Base-by-base conservation (phyloP, 2,888 invertebrate genomes). In the Chesias legatella region DNA sequence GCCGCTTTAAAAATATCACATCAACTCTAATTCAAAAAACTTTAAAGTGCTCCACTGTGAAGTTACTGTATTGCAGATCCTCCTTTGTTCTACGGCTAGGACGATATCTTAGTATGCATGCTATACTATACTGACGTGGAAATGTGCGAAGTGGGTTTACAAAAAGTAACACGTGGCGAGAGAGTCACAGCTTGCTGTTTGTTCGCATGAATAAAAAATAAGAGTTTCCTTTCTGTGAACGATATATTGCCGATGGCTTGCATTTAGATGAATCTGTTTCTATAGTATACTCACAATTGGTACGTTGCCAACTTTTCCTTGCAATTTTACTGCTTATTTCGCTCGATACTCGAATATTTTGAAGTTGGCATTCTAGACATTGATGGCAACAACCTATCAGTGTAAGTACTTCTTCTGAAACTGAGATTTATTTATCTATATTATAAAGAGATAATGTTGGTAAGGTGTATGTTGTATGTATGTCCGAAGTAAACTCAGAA, bases 301-400 rank as follows among this genome's bases (percentile, higher is more conserved):
- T 76, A 27, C 28, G 10, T 25, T 28, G 77, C 85, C 86, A 83
- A 77, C 67, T 76, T 82, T 79, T 76, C 74, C 75, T 67, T 79
- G 79, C 79, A 73, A 69, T 76, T 77, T 79, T 73, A 77, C 74
- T 65, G 70, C 60, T 58, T 47, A 57, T 60, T 53, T 61, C 61
- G 65, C 64, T 74, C 70, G 65, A 76, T 73, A 71, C 70, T 56
- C 58, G 61, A 70, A 73, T 68, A 67, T 73, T 79, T 76, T 68
- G 72, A 75, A 75, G 75, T 64, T 67, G 62, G 60, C 60, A 67
- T 71, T 67, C 73, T 78, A 70, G 68, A 73, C 71, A 65, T 65
- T 63, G 63, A 78, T 69, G 74, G 79, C 73, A 80, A 79, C 81
- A 82, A 81, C 74, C 76, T 81, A 77, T 73, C 68, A 65, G 64